A percentile compares a stretch with the other conserved stretches of the same genome.
phyloP scores from a whole-genome alignment of 1,140 invertebrate genomes.

The Manduca sexta region DNA sequence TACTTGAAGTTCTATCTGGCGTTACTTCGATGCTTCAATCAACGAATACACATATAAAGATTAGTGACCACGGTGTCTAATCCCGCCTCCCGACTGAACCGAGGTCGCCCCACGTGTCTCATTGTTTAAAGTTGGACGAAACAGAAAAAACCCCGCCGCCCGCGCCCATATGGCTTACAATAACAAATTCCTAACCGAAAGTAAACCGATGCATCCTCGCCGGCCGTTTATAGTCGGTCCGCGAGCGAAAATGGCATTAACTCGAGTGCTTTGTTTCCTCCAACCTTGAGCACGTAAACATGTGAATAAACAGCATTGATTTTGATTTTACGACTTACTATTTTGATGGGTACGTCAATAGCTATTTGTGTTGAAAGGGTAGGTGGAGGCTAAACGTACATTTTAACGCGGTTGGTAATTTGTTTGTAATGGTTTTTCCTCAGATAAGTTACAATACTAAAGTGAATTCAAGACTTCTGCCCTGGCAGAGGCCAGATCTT shows the following conservation, averaged over 20 bases:
- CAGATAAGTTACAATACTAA: too few species aligned
- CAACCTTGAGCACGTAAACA: constrained; percentile 23
- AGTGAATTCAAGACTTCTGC: too few species aligned
- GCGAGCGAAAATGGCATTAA: constrained; percentile 58
- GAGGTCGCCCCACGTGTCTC: constrained; percentile 49
- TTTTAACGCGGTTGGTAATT: too few species aligned
- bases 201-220: constrained; percentile 63
- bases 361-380: too few species aligned
- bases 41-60: too few species aligned
- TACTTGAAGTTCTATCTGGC: too few species aligned
- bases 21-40: too few species aligned
- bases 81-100: constrained; percentile 35
- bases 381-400: too few species aligned
- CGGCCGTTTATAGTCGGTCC: constrained; percentile 52
- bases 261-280: constrained; percentile 49
- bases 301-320: not conserved
- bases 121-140: constrained; percentile 64
- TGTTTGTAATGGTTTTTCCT: too few species aligned
- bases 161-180: constrained; percentile 68
- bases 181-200: constrained; percentile 70
- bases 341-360: too few species aligned
- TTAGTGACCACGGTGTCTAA: too few species aligned
- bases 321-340: not conserved
- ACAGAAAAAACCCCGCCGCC: constrained; percentile 53
- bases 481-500: too few species aligned